phyloP scores from a whole-genome alignment of 2,113 vertebrate species.

The Brienomyrus brachyistius region DNA sequence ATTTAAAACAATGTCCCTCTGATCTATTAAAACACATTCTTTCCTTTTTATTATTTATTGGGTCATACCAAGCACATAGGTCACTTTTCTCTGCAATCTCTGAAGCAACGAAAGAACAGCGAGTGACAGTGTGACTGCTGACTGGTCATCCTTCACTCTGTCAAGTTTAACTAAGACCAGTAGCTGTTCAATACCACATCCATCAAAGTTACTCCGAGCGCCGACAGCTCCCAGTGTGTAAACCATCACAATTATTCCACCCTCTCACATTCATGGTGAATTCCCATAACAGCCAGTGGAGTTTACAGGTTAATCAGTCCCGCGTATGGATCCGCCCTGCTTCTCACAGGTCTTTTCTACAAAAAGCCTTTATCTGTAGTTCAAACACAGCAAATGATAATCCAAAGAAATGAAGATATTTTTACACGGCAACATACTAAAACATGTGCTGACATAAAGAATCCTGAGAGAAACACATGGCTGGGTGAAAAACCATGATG shows the following conservation, averaged over 20 bases:
- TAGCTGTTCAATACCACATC: constrained; percentile 69
- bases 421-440: not conserved
- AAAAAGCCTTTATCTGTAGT: constrained; percentile 44
- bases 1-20: not conserved
- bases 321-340: constrained; percentile 55
- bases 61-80: no score
- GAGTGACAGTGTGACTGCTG: constrained; percentile 58
- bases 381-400: not conserved
- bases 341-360: constrained; percentile 62
- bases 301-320: constrained; percentile 74
- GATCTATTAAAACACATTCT: not conserved
- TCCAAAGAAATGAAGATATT: constrained; percentile 20
- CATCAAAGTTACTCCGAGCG: constrained; percentile 71
- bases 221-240: constrained; percentile 64
- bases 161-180: constrained; percentile 77
- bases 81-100: constrained; percentile 19
- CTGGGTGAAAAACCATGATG: not conserved
- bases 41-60: not conserved
- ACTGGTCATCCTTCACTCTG: constrained; percentile 69
- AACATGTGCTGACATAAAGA: not conserved
- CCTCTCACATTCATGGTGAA: constrained; percentile 65
- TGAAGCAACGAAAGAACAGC: constrained; percentile 49
- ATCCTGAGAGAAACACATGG: not conserved
- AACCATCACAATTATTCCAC: constrained; percentile 66
- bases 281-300: constrained; percentile 63